Percentiles rank a stretch among this genome's conserved stretches.
Evolutionary conservation across 2,888 invertebrate species (phyloP).

Genomic region (Scaptomyza polygonia): DNA sequence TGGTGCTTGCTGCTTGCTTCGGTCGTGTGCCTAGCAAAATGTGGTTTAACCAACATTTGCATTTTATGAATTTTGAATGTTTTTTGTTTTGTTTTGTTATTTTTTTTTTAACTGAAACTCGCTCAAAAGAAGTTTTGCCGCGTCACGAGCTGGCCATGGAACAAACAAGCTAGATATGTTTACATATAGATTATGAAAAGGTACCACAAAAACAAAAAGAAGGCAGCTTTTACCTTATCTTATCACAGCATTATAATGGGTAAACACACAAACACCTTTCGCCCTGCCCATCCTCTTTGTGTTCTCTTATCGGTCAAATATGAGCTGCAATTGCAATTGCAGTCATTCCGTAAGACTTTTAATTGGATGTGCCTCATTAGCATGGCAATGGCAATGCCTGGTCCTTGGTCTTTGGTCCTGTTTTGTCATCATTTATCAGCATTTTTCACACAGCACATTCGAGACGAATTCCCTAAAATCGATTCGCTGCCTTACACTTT

Average conservation of each 20-base stretch:
- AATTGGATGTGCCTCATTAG: slow-evolving; percentile 56
- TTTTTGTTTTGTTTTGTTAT: too few species aligned
- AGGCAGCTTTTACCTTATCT: slow-evolving; percentile 62
- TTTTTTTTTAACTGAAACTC: slow-evolving; percentile 42
- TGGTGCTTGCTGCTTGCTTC: slow-evolving; percentile 11
- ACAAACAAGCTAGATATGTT: neutral
- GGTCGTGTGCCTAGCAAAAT: slow-evolving; percentile 67
- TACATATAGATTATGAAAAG: neutral
- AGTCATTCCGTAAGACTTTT: neutral
- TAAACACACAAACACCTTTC: slow-evolving; percentile 54
- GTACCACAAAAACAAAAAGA: too few species aligned
- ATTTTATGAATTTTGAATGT: slow-evolving; percentile 75
- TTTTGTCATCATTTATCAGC: slow-evolving; percentile 75
- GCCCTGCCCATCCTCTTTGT: slow-evolving; percentile 5
- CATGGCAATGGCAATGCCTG: slow-evolving; percentile 51
- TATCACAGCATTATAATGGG: slow-evolving; percentile 58
- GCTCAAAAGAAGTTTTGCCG: slow-evolving; percentile 51
- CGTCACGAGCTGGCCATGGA: slow-evolving; percentile 51
- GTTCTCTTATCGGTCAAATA: slow-evolving; percentile 59
- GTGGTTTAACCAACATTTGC: slow-evolving; percentile 77
- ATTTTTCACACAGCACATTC: slow-evolving; percentile 81
- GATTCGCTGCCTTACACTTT: slow-evolving; percentile 70
- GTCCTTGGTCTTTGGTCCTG: slow-evolving; percentile 14
- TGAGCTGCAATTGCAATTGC: slow-evolving; percentile 22
- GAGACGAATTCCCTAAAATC: slow-evolving; percentile 81